Evolutionary conservation across 2,797 vertebrate species (phyloP).

Genomic region (Cossypha caffra): DNA sequence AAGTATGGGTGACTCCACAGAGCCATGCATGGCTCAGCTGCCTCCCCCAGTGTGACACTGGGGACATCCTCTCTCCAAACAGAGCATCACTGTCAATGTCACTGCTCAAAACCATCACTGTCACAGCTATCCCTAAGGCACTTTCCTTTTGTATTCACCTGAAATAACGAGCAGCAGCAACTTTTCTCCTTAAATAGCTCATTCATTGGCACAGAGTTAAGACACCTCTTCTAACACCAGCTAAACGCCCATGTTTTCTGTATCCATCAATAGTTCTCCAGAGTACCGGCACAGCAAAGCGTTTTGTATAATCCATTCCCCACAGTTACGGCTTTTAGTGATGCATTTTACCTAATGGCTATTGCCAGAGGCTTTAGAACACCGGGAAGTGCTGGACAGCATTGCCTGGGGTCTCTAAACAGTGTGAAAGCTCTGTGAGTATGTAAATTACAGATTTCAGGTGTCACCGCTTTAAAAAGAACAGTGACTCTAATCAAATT

Average conservation of each 20-base stretch:
- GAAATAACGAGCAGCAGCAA: conserved; percentile 16
- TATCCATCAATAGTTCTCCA: conserved; percentile 15
- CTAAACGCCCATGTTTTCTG: background rate
- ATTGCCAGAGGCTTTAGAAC: conserved; percentile 59
- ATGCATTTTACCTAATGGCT: conserved; percentile 59
- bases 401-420: conserved; percentile 19
- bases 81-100: background rate
- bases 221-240: background rate
- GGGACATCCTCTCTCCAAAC: background rate
- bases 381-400: background rate
- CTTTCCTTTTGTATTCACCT: background rate
- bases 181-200: conserved; percentile 2
- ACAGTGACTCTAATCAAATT: background rate
- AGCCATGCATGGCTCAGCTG: rapidly evolving
- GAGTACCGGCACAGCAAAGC: background rate
- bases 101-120: background rate
- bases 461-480: conserved; percentile 18
- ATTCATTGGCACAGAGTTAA: background rate
- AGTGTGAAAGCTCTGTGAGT: background rate
- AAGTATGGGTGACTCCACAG: background rate
- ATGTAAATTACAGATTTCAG: conserved; percentile 52
- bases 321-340: conserved; percentile 52
- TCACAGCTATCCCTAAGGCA: background rate
- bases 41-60: rapidly evolving
- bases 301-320: conserved; percentile 63